Conservation (phyloP, 2,888 invertebrate genomes). For the Teinopalpus imperialis region DNA sequence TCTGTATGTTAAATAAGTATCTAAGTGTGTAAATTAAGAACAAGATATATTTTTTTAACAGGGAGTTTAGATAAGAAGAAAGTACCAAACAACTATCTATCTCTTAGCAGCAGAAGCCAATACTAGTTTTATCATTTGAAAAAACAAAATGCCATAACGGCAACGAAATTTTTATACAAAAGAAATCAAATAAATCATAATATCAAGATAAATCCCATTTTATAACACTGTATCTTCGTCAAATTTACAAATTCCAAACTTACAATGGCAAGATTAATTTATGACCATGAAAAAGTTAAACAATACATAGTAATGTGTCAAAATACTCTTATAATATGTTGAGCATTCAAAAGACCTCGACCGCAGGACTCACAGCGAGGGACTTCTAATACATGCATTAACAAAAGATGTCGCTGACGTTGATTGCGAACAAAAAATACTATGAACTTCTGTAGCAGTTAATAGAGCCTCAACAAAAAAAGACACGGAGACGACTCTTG, state of each 20-base stretch:
- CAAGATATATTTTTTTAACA: no score
- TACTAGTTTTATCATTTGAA: no score
- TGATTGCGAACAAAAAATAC: constrained; percentile 57
- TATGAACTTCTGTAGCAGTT: constrained; percentile 80
- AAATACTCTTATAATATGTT: constrained; percentile 72
- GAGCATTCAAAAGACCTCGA: constrained; percentile 39
- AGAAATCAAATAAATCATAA: constrained; percentile 62
- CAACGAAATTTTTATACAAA: constrained; percentile 40
- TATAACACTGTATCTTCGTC: constrained; percentile 62
- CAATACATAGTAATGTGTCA: constrained; percentile 76
- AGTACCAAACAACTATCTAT: no score
- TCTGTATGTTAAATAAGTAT: no score
- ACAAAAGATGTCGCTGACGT: constrained; percentile 38
- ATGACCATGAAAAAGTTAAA: constrained; percentile 62
- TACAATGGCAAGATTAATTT: constrained; percentile 59
- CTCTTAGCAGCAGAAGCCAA: no score
- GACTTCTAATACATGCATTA: constrained; percentile 40
- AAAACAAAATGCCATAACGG: no score
- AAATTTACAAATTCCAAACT: constrained; percentile 44
- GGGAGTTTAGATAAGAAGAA: no score
- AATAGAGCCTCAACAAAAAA: constrained; percentile 63
- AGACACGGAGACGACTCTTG: constrained; percentile 42
- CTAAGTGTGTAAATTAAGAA: no score
- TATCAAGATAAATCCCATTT: constrained; percentile 57
- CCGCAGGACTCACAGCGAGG: constrained; percentile 36